phyloP scores from a whole-genome alignment of 2,113 vertebrate genomes.

The Gambusia holbrooki region DNA sequence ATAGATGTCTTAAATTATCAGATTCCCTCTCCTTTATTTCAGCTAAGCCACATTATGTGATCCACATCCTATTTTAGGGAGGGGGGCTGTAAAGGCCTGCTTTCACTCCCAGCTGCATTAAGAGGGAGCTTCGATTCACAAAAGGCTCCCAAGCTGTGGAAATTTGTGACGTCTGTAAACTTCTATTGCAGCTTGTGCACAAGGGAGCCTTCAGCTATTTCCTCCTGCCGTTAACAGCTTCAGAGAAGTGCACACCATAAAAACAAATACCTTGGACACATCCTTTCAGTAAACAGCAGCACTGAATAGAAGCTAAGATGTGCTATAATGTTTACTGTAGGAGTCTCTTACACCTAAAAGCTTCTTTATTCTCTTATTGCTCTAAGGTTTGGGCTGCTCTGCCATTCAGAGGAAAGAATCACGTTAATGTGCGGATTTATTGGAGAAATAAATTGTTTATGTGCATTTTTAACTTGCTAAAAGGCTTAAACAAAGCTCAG shows the following conservation, averaged over 20 bases:
- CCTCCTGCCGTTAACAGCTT: slow-evolving; percentile 62
- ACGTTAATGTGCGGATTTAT: slow-evolving; percentile 18
- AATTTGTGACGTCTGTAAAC: slow-evolving; percentile 62
- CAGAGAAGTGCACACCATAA: slow-evolving; percentile 50
- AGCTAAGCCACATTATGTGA: slow-evolving; percentile 75
- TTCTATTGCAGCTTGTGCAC: slow-evolving; percentile 61
- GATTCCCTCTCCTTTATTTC: slow-evolving; percentile 68
- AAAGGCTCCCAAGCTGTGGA: slow-evolving; percentile 56
- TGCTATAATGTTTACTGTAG: slow-evolving; percentile 61
- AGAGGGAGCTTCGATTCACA: slow-evolving; percentile 61
- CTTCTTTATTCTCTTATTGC: slow-evolving; percentile 53
- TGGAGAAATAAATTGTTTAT: slow-evolving; percentile 8
- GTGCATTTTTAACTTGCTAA: slow-evolving; percentile 11
- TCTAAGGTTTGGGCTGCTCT: slow-evolving; percentile 19
- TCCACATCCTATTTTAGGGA: slow-evolving; percentile 58
- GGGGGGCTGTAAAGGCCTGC: slow-evolving; percentile 64
- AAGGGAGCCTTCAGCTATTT: slow-evolving; percentile 56
- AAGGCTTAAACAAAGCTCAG: slow-evolving; percentile 11
- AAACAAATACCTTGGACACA: slow-evolving; percentile 56
- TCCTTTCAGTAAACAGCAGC: slow-evolving; percentile 50
- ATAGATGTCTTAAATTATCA: slow-evolving; percentile 76
- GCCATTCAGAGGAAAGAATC: slow-evolving; percentile 1
- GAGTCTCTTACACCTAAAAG: slow-evolving; percentile 58
- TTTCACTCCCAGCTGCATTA: slow-evolving; percentile 63
- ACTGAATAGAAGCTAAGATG: slow-evolving; percentile 42